phyloP scores from a whole-genome alignment of 2,797 vertebrate genomes.

The Podarcis lilfordi region DNA sequence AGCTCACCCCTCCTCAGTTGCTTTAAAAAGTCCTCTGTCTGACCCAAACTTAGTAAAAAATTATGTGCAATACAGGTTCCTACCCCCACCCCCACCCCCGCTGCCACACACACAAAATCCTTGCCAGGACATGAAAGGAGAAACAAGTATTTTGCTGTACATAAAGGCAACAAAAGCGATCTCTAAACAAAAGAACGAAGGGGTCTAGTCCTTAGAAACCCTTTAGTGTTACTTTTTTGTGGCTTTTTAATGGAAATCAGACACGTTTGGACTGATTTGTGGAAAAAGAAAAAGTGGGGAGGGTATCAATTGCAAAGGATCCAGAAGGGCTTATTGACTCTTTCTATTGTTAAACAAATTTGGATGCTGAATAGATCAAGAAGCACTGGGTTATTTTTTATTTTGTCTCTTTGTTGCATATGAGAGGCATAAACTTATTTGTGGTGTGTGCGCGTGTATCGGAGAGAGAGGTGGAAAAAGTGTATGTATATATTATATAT shows the following conservation, averaged over 20 bases:
- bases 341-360: constrained; percentile 89
- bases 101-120: constrained; percentile 3
- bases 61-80: constrained; percentile 91
- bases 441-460: background rate
- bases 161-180: constrained; percentile 87
- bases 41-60: constrained; percentile 73
- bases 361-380: constrained; percentile 85
- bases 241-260: constrained; percentile 93
- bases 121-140: constrained; percentile 80
- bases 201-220: constrained; percentile 81
- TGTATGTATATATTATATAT: background rate
- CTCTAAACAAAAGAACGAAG: constrained; percentile 86
- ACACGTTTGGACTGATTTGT: constrained; percentile 87
- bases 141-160: constrained; percentile 85
- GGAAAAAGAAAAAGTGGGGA: constrained; percentile 61
- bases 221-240: constrained; percentile 83
- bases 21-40: constrained; percentile 61
- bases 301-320: constrained; percentile 81
- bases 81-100: background rate
- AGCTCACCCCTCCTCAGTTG: constrained; percentile 45
- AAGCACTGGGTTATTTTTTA: constrained; percentile 79
- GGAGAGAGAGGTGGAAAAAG: background rate
- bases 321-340: constrained; percentile 84
- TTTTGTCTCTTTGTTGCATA: constrained; percentile 72
- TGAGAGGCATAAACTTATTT: constrained; percentile 77